Base-by-base conservation (phyloP, 2,888 invertebrate species). In the Aquatica leii region DNA sequence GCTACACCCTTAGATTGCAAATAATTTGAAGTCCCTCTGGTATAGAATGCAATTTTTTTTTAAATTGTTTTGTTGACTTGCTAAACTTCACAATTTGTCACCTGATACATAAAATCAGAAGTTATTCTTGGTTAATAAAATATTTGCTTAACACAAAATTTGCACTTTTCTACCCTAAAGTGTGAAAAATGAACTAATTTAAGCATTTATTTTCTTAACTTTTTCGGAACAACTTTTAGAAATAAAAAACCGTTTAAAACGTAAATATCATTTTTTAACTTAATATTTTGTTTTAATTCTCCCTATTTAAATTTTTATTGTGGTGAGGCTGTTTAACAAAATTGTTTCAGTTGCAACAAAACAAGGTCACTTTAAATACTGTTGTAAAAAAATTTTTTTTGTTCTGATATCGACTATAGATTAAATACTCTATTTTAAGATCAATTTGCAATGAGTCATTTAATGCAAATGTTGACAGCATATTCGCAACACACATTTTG, bases 71-170 rank as follows among this genome's bases (percentile, higher is more conserved):
- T 4, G 31, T 37, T 37, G 9, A 12, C 9, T 37, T 37, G 37
- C 9, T n/a, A 37, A 37, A 37, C 12, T 37, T 37, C 11, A 59
- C 68, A 68, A 51, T 46, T 57, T n/a, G 51, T 35, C 34, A 64
- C 46, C 31, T 54, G 17, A 46, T 14, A 20, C 34, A 52, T 20
- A 1, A 69, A 62, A 20, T 68, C 48, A 34, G 12, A 37, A 12
- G 31, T 35, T 15, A 69, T 63, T 40, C 15, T 50, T 12, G 67
- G 62, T 65, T 63, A 66, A 56, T 57, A 68, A 8, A 68, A 18
- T 34, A 60, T 20, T 37, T 67, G 35, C 51, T 41, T 68, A 20
- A 60, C 59, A 20, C 46, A 48, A 11, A 41, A 43, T 35, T 66
- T 52, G 31, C 54, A 51, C 54, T 62, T 57, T 2, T 35, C 15